Evolutionary conservation across 2,797 vertebrate species (phyloP).

Genomic region (Scomberomorus guttatus): DNA sequence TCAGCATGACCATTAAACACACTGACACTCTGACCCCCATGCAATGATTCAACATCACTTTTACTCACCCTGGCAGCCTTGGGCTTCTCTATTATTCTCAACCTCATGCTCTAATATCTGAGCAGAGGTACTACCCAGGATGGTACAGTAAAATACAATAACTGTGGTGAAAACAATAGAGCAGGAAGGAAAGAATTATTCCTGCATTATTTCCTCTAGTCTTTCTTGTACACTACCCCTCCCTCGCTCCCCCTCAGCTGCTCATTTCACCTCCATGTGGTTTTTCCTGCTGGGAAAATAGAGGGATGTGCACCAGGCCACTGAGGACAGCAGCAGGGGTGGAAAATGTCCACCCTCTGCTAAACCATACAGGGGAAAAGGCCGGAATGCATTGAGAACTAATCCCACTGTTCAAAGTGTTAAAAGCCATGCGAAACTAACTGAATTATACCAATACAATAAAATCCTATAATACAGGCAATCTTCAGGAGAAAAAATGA

Average conservation of each 20-base stretch:
- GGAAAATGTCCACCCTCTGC: conserved; percentile 41
- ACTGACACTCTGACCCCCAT: conserved; percentile 61
- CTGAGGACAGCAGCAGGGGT: conserved; percentile 60
- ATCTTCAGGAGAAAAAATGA: conserved; percentile 3
- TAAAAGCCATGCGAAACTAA: conserved; percentile 15
- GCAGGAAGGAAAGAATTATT: conserved; percentile 15
- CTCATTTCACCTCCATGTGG: conserved; percentile 47
- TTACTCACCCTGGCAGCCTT: conserved; percentile 61
- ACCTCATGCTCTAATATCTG: conserved; percentile 20
- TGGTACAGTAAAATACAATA: conserved; percentile 31
- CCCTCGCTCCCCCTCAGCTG: not conserved
- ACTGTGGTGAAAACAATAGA: conserved; percentile 24
- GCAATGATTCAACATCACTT: conserved; percentile 74
- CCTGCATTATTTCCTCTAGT: conserved; percentile 16
- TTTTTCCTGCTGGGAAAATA: conserved; percentile 65
- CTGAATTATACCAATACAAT: not conserved
- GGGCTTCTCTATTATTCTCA: conserved; percentile 47
- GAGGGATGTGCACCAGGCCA: conserved; percentile 53
- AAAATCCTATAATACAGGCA: not conserved
- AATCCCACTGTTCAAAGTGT: conserved; percentile 1
- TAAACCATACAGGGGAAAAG: conserved; percentile 33
- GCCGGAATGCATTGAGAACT: conserved; percentile 25
- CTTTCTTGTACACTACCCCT: not conserved
- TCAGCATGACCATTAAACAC: conserved; percentile 59
- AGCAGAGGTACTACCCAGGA: conserved; percentile 18